Conservation (phyloP, 1,140 invertebrate species). For the Habropoda laboriosa region DNA sequence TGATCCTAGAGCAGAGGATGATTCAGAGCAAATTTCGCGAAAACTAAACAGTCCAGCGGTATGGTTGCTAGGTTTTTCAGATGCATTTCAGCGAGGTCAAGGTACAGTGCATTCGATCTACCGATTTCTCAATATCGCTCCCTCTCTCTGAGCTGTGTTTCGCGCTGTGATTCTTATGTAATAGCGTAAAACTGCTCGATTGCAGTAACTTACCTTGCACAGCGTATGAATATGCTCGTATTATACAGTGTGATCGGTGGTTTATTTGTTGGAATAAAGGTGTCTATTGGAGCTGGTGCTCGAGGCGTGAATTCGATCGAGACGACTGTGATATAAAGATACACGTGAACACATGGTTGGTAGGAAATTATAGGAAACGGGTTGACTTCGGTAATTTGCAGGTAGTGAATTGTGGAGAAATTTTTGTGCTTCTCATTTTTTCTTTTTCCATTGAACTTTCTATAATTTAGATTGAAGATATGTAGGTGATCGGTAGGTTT, state of each 20-base stretch:
- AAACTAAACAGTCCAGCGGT: not conserved
- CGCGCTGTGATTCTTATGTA: constrained; percentile 42
- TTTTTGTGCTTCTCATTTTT: too few relatives aligned
- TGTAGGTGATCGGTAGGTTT: too few relatives aligned
- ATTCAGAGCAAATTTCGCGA: constrained; percentile 9
- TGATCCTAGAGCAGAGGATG: constrained; percentile 9
- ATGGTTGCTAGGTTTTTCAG: not conserved
- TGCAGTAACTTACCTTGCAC: constrained; percentile 29
- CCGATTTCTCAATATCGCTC: constrained; percentile 1
- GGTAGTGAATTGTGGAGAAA: too few relatives aligned
- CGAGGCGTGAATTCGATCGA: not conserved
- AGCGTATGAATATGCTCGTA: not conserved
- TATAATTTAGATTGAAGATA: too few relatives aligned
- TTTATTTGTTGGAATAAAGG: not conserved
- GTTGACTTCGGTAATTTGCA: too few relatives aligned
- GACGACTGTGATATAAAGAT: not conserved
- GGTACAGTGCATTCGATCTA: constrained; percentile 17
- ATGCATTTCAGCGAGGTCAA: constrained; percentile 13
- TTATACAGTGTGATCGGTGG: not conserved
- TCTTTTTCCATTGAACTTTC: too few relatives aligned
- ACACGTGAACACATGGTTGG: not conserved
- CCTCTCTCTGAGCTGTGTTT: not conserved
- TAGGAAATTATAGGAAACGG: too few relatives aligned
- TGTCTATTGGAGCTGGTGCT: not conserved
- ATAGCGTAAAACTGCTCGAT: constrained; percentile 30